Conservation (phyloP, 2,888 invertebrate species). For the Venusia cambrica region DNA sequence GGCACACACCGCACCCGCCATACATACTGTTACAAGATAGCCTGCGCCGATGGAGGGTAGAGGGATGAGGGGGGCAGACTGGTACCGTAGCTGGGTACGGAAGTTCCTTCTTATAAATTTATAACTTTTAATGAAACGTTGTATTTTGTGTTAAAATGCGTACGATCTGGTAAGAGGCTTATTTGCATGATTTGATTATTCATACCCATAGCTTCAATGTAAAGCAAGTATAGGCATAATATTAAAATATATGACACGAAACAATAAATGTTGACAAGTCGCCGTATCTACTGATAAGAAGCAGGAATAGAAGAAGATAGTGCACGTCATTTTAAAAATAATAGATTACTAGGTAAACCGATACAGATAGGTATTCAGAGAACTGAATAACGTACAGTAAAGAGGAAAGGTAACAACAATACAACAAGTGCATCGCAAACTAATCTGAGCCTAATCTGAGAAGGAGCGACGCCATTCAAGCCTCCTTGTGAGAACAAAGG, state of each 20-base stretch:
- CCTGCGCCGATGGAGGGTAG: slow-evolving; percentile 22
- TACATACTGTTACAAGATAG: slow-evolving; percentile 4
- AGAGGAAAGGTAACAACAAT: slow-evolving; percentile 32
- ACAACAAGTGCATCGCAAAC: slow-evolving; percentile 51
- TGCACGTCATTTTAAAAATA: slow-evolving; percentile 20
- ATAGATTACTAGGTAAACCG: slow-evolving; percentile 11
- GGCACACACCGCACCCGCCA: slow-evolving; percentile 46
- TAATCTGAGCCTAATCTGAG: slow-evolving; percentile 32
- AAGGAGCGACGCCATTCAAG: slow-evolving; percentile 44
- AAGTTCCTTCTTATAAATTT: slow-evolving; percentile 30
- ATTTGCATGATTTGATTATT: too few species aligned
- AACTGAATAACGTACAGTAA: slow-evolving; percentile 19
- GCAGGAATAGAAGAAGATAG: slow-evolving; percentile 19
- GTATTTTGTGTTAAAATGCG: slow-evolving; percentile 1
- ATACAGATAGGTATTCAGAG: slow-evolving; percentile 25
- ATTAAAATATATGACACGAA: slow-evolving; percentile 2
- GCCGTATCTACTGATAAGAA: slow-evolving; percentile 16
- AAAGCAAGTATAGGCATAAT: too few species aligned
- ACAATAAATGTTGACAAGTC: slow-evolving; percentile 11
- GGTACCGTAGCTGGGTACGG: slow-evolving; percentile 37
- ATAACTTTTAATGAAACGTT: slow-evolving; percentile 9
- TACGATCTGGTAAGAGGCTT: neutral
- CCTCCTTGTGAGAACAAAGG: slow-evolving; percentile 45
- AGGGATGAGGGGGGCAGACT: slow-evolving; percentile 24
- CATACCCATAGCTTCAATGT: too few species aligned